Percentiles rank a stretch among this genome's conserved stretches.
Conservation (phyloP, 2,888 invertebrate species). For the Achlya flavicornis region DNA sequence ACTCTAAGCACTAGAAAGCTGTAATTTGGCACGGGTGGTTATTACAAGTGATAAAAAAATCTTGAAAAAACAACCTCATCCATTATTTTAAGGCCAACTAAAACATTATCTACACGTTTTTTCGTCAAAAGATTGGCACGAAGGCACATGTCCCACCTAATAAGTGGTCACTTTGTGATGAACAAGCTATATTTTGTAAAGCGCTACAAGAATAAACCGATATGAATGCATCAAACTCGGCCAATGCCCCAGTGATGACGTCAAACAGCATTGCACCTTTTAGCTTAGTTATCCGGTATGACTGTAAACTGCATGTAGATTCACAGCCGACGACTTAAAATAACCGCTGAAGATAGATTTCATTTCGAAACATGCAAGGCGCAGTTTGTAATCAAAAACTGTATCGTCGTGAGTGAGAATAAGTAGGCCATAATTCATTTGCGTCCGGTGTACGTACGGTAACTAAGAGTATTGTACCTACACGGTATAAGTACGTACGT, state of each 20-base stretch:
- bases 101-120: too few relatives aligned
- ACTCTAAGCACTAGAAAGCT: too few relatives aligned
- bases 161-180: too few relatives aligned
- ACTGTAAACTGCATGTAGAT: neutral
- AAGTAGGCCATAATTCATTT: constrained; percentile 3
- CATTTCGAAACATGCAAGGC: neutral
- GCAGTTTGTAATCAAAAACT: neutral
- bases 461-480: too few relatives aligned
- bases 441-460: neutral
- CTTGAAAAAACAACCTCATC: too few relatives aligned
- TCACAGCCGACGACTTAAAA: constrained; percentile 3
- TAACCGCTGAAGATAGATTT: neutral
- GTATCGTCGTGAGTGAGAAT: neutral
- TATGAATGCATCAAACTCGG: constrained; percentile 42
- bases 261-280: constrained; percentile 53
- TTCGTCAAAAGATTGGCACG: too few relatives aligned
- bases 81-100: too few relatives aligned
- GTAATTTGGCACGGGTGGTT: neutral
- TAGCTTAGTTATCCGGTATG: constrained; percentile 28
- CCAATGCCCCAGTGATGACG: constrained; percentile 56
- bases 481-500: neutral
- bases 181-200: too few relatives aligned
- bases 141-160: too few relatives aligned
- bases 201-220: neutral
- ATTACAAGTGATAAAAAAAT: neutral